phyloP scores from a whole-genome alignment of 2,113 vertebrate genomes.

The Psittacus erithacus region DNA sequence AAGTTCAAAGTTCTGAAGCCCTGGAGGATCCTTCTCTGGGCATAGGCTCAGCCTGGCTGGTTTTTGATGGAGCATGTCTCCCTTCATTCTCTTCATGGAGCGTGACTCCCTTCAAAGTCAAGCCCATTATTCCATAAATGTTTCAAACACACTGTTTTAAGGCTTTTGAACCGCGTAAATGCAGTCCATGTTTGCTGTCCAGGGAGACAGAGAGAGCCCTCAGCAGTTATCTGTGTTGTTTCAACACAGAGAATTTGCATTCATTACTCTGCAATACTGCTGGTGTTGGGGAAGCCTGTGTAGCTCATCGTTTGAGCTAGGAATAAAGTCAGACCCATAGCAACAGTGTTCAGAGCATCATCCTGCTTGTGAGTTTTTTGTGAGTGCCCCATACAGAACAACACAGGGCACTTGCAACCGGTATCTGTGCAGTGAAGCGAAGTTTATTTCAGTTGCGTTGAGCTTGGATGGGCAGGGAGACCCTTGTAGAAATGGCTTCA shows the following conservation, averaged over 20 bases:
- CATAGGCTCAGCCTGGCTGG: not conserved
- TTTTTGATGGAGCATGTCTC: not conserved
- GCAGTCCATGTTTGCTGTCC: not conserved
- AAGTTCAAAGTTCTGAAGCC: not conserved
- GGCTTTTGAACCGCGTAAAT: not conserved
- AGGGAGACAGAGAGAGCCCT: not conserved
- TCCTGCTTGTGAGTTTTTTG: not conserved
- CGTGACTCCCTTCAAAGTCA: not conserved
- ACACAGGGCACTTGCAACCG: rapidly evolving
- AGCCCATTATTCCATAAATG: not conserved
- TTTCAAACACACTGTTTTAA: not conserved
- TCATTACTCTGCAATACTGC: not conserved
- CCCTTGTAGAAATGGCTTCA: not conserved
- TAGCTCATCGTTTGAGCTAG: not conserved
- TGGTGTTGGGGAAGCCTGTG: not conserved
- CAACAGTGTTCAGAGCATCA: not conserved
- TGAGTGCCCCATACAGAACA: not conserved
- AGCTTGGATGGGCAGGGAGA: not conserved
- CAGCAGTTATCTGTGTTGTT: not conserved
- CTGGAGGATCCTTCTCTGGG: not conserved
- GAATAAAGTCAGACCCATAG: not conserved
- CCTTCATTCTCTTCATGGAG: not conserved
- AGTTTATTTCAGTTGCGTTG: not conserved
- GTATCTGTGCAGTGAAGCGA: rapidly evolving
- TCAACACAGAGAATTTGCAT: conserved; percentile 2